Conservation (phyloP, 2,797 vertebrate genomes). For the Anolis apletophallus region DNA sequence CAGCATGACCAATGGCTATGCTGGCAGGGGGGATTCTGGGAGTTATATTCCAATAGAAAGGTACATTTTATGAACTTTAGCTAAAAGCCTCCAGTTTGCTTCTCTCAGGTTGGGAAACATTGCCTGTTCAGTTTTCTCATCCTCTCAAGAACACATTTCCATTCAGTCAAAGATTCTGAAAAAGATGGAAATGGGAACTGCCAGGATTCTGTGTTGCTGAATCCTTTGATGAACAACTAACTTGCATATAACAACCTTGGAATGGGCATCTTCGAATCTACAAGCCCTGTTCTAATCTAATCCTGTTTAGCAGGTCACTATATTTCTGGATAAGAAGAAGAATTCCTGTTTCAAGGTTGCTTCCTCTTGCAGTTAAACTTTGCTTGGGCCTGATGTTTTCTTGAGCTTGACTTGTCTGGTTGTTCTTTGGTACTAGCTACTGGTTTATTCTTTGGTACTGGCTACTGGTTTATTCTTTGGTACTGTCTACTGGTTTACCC, state of each 20-base stretch:
- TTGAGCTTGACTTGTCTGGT: not conserved
- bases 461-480: not conserved
- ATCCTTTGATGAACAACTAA: not conserved
- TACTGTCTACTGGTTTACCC: not conserved
- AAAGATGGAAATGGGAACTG: not conserved
- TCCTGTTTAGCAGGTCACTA: not conserved
- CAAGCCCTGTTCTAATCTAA: not conserved
- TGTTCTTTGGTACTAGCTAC: not conserved
- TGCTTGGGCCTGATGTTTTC: not conserved
- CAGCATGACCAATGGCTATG: too few species aligned
- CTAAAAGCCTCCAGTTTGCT: not conserved
- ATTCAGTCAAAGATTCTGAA: not conserved
- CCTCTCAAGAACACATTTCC: not conserved
- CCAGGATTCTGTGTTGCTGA: not conserved
- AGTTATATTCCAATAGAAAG: too few species aligned
- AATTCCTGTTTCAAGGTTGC: too few species aligned
- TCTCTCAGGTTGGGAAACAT: not conserved
- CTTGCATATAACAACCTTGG: not conserved
- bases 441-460: not conserved
- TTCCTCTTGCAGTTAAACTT: not conserved
- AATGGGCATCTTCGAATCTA: not conserved
- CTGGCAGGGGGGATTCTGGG: too few species aligned
- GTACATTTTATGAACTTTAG: not conserved
- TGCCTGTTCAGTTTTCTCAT: too few species aligned
- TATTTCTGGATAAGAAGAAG: not conserved